phyloP scores from a whole-genome alignment of 2,888 invertebrate species.

The Phragmatobia fuliginosa region DNA sequence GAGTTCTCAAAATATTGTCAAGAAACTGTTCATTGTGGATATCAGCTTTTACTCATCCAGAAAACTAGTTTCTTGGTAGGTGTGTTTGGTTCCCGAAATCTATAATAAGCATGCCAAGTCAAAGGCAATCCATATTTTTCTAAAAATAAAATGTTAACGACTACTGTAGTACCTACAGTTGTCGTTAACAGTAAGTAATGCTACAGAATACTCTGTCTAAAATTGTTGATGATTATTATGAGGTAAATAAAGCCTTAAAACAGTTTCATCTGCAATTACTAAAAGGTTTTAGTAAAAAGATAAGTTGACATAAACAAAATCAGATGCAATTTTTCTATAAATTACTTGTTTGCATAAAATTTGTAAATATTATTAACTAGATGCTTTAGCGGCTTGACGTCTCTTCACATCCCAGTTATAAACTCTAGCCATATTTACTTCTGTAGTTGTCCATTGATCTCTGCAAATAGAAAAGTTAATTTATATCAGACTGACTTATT shows the following conservation, averaged over 20 bases:
- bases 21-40: neutral
- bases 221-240: neutral
- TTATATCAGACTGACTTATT: neutral
- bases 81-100: neutral
- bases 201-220: neutral
- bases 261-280: neutral
- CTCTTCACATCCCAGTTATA: constrained; percentile 99
- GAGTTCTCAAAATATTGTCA: neutral
- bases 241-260: neutral
- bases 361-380: constrained; percentile 56
- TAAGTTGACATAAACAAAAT: constrained; percentile 1
- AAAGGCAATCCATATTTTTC: neutral
- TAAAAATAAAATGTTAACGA: neutral
- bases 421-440: constrained; percentile 99
- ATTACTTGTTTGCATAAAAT: constrained; percentile 9
- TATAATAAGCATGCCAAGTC: neutral
- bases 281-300: constrained; percentile 8
- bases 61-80: neutral
- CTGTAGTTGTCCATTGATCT: constrained; percentile 99
- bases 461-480: constrained; percentile 79
- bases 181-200: neutral
- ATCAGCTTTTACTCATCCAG: neutral
- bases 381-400: constrained; percentile 90
- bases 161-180: neutral
- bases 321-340: constrained; percentile 6